A percentile compares a stretch with the other conserved stretches of the same genome.
phyloP scores from a whole-genome alignment of 2,888 invertebrate genomes.

The Calameuta idolon region DNA sequence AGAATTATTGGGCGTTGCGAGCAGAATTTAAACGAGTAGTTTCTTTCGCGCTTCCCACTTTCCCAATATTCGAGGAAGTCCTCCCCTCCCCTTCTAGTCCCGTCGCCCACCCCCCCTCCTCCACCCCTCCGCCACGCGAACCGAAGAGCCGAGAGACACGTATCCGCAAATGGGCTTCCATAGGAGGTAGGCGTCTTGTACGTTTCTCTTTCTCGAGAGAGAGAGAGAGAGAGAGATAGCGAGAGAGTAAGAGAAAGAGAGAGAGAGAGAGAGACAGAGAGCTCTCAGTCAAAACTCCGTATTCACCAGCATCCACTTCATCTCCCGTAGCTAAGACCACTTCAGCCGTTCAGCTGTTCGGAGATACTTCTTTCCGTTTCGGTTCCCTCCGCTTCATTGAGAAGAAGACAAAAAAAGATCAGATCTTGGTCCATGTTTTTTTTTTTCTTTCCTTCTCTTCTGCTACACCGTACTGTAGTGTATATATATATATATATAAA shows the following conservation, averaged over 20 bases:
- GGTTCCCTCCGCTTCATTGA: background rate
- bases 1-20: conserved; percentile 37
- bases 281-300: background rate
- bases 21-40: conserved; percentile 35
- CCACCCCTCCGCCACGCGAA: background rate
- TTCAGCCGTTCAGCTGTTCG: background rate
- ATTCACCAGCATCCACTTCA: background rate
- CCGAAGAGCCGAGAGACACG: background rate
- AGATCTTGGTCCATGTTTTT: background rate
- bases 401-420: background rate
- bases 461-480: background rate
- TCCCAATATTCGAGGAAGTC: background rate
- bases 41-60: conserved; percentile 8
- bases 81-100: no score
- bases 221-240: no score
- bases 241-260: no score
- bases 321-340: background rate
- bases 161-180: background rate
- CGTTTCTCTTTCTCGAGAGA: no score
- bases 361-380: background rate
- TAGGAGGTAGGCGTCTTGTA: background rate
- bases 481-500: background rate
- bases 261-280: background rate
- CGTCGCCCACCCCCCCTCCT: no score
- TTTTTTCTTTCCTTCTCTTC: no score